Percentiles rank a stretch among this genome's conserved stretches.
Evolutionary conservation across 1,140 invertebrate species (phyloP).

Genomic region (Olivierus martensii): DNA sequence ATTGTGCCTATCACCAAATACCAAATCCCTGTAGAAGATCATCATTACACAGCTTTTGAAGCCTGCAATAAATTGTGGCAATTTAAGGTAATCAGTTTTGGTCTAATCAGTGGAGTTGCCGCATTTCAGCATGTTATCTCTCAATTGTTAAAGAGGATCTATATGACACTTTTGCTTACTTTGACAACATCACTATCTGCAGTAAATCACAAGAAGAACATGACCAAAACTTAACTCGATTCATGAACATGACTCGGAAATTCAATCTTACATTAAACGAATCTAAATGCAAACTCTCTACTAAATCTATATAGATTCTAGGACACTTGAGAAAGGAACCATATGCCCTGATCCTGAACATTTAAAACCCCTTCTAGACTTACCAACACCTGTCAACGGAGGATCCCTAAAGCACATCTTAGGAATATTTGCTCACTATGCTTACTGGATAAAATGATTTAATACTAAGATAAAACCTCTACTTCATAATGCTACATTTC

Average conservation of each 20-base stretch:
- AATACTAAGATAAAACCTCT: neutral
- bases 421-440: neutral
- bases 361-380: neutral
- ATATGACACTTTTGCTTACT: conserved; percentile 11
- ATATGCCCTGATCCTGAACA: conserved; percentile 11
- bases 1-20: conserved; percentile 26
- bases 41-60: conserved; percentile 24
- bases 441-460: neutral
- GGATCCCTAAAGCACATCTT: neutral
- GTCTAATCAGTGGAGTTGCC: conserved; percentile 22
- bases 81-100: conserved; percentile 28
- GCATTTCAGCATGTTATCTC: conserved; percentile 29
- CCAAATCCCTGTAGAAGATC: conserved; percentile 18
- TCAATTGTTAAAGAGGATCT: conserved; percentile 23
- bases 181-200: conserved; percentile 18
- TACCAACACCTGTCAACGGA: neutral
- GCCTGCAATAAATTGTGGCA: conserved; percentile 20
- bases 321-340: conserved; percentile 3
- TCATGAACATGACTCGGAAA: no score
- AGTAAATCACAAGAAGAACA: conserved; percentile 4
- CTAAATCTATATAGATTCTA: conserved; percentile 7
- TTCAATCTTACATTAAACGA: no score
- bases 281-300: neutral
- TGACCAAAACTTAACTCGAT: conserved; percentile 6
- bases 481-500: neutral